Base-by-base conservation (phyloP, 2,888 invertebrate genomes). In the Pteria penguin region DNA sequence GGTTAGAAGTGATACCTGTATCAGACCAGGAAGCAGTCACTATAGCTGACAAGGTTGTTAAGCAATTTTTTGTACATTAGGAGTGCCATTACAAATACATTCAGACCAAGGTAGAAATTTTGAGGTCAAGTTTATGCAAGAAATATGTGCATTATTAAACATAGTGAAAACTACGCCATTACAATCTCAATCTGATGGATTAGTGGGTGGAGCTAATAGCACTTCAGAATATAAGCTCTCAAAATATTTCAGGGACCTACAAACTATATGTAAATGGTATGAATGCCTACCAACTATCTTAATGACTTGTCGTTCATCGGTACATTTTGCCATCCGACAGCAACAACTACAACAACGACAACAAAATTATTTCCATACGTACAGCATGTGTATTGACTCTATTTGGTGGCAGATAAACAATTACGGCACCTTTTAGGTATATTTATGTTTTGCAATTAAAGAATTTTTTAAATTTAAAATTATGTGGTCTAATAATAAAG, bases 41-140 rank as follows among this genome's bases (percentile, higher is more conserved):
- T 31, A 72, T 80, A 27, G 82, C 78, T 22, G 52, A 73, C 33
- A 72, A 72, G n/a, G 66, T 84, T 32, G 75, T 82, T 2, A 73
- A 80, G n/a, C 45, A 55, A 58, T 58, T 78, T n/a, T n/a, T n/a
- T 26, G 72, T 79, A 4, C 24, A 3, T 80, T 75, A 68, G 81
- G 82, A 27, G 72, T 71, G 32, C 79, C 80, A 24, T 26, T 68
- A 14, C 31, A 36, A 5, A 5, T 36, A 11, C 45, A 36, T 14
- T 36, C 45, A 36, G 45, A 36, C 14, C 45, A 36, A 66, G 80
- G 80, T 1, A 63, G 63, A 58, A 74, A 74, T 45, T 81, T 79
- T 67, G 75, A 81, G 29, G 79, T 79, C 29, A 22, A 65, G 3
- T 57, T 79, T 45, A 74, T 81, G 52, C 24, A 36, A 29, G 82